These are phyloP conservation scores for Cataglyphis hispanica DNA, from an alignment of 1,140 invertebrate genomes.

Conservation along the genomic window DNA sequence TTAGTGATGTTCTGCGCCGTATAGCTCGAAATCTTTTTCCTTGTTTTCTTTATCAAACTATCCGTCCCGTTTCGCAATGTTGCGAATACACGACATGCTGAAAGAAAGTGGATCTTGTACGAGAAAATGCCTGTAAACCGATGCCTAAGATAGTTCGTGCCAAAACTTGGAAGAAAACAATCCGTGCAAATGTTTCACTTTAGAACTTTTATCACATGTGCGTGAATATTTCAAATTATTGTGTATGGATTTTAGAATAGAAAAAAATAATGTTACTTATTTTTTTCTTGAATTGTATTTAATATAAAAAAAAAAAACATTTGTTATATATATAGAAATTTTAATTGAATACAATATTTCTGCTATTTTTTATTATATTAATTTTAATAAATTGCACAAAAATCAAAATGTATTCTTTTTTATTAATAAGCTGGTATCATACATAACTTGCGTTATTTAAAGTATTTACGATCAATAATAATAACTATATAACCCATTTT, in stretches of 20 bases:
- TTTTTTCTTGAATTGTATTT: background rate
- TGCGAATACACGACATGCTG: conserved; percentile 31
- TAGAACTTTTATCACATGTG: conserved; percentile 20
- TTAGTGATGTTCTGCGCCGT: conserved; percentile 50
- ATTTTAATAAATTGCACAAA: background rate
- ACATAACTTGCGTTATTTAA: background rate
- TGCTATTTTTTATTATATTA: background rate
- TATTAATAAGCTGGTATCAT: background rate
- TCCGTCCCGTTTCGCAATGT: conserved; percentile 49
- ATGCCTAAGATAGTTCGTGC: conserved; percentile 52
- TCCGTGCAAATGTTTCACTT: conserved; percentile 36
- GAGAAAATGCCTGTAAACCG: conserved; percentile 26
- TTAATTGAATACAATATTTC: background rate
- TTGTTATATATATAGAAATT: background rate
- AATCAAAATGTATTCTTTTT: background rate
- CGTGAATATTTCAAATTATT: conserved; percentile 24
- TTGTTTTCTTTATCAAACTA: conserved; percentile 65
- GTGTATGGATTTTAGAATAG: background rate
- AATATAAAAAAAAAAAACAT: background rate
- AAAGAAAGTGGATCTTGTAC: conserved; percentile 37
- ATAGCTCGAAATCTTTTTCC: conserved; percentile 67
- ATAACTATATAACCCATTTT: conserved; percentile 1
- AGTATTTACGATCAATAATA: background rate
- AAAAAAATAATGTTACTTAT: background rate
- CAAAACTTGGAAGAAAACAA: conserved; percentile 30